Conservation (phyloP, 2,888 invertebrate species). For the Lithophane socia region DNA sequence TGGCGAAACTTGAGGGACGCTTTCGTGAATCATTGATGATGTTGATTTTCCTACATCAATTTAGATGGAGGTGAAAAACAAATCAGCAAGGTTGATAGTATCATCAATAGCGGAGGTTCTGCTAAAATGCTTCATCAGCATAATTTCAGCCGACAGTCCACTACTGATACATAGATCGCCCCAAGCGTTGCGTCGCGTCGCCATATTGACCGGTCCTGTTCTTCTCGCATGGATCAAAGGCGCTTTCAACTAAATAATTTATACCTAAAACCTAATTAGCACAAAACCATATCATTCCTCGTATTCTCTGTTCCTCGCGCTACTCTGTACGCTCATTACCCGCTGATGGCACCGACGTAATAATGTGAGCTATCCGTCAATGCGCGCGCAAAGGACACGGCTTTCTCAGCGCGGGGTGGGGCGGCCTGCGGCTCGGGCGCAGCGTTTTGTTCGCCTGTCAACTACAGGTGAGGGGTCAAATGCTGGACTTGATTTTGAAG, state of each 20-base stretch:
- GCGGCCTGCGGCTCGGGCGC: conserved; percentile 67
- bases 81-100: not conserved
- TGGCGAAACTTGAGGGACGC: too few relatives aligned
- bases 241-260: not conserved
- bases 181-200: not conserved
- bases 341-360: conserved; percentile 80
- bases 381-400: conserved; percentile 83
- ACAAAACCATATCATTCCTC: conserved; percentile 5
- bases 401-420: conserved; percentile 80
- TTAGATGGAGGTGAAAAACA: not conserved
- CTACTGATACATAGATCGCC: not conserved
- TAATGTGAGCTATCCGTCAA: conserved; percentile 86
- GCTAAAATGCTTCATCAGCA: not conserved
- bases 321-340: conserved; percentile 79
- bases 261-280: conserved; percentile 10
- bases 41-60: not conserved
- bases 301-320: conserved; percentile 31
- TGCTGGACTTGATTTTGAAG: conserved; percentile 56
- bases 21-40: too few relatives aligned
- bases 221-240: not conserved
- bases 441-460: conserved; percentile 75
- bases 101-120: not conserved
- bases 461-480: conserved; percentile 69
- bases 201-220: too few relatives aligned
- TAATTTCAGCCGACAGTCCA: not conserved